Conservation (phyloP, 2,113 vertebrate species). For the Rhabdomys dilectus region DNA sequence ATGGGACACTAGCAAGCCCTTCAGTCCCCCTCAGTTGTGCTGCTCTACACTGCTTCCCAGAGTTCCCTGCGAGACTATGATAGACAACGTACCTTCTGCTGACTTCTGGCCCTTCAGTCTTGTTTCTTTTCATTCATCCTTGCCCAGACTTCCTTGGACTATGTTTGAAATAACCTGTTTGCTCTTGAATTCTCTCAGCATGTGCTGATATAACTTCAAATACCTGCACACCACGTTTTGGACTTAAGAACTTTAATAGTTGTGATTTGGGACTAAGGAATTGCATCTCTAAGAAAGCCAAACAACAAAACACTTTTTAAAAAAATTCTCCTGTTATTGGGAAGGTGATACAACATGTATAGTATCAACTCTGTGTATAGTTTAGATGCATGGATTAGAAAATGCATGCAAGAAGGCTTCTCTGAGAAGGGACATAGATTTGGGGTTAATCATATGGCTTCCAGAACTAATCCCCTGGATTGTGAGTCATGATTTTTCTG, state of each 20-base stretch:
- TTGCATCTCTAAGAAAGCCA: not conserved
- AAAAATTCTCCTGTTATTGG: not conserved
- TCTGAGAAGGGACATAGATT: not conserved
- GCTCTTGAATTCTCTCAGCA: not conserved
- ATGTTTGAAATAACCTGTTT: slow-evolving; percentile 40
- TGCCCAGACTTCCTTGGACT: not conserved
- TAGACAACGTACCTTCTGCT: not conserved
- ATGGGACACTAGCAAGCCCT: slow-evolving; percentile 25
- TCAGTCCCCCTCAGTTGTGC: not conserved
- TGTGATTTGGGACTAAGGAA: not conserved
- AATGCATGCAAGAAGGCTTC: not conserved
- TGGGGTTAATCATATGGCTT: not conserved
- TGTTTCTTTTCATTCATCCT: not conserved
- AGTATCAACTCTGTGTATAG: not conserved
- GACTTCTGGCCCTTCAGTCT: not conserved
- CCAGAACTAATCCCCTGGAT: not conserved
- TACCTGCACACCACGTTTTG: not conserved
- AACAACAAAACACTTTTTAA: not conserved
- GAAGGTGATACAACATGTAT: not conserved
- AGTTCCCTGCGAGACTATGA: not conserved
- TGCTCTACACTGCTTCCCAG: not conserved
- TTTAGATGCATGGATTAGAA: not conserved
- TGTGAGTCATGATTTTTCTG: not conserved
- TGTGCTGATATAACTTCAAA: not conserved
- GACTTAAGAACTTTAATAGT: not conserved